Evolutionary conservation across 2,113 vertebrate genomes (phyloP).

Genomic region (Nothobranchius kuhntae): DNA sequence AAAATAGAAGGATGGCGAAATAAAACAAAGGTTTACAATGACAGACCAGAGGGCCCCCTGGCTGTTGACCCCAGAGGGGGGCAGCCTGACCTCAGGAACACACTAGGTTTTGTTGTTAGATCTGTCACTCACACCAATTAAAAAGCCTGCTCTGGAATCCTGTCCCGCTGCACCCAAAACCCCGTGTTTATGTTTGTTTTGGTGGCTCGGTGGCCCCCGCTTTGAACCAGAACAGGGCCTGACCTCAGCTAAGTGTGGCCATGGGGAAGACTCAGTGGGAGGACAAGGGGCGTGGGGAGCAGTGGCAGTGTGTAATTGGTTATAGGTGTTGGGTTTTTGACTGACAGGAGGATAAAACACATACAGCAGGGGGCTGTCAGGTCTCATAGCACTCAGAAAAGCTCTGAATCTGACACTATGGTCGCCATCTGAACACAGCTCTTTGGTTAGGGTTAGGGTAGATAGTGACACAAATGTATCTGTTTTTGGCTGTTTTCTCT

Average conservation of each 20-base stretch:
- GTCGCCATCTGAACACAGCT: neutral
- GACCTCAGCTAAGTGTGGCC: conserved; percentile 34
- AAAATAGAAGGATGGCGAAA: conserved; percentile 18
- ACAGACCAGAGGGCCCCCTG: conserved; percentile 54
- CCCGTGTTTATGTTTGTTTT: conserved; percentile 76
- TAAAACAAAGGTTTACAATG: conserved; percentile 67
- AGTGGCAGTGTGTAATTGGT: conserved; percentile 69
- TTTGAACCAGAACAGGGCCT: conserved; percentile 20
- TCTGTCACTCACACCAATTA: conserved; percentile 74
- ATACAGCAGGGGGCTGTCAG: conserved; percentile 58
- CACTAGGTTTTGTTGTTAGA: conserved; percentile 71
- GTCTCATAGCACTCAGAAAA: conserved; percentile 45
- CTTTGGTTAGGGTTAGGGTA: neutral
- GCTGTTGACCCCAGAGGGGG: conserved; percentile 50
- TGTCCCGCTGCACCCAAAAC: conserved; percentile 49
- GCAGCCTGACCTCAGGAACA: conserved; percentile 62
- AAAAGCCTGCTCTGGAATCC: conserved; percentile 59
- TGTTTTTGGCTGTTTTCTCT: neutral
- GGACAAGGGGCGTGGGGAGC: conserved; percentile 11
- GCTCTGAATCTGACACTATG: neutral
- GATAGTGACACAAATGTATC: neutral
- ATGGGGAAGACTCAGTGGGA: conserved; percentile 18
- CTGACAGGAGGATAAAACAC: conserved; percentile 59
- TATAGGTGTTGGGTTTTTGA: conserved; percentile 72
- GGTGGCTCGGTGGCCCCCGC: conserved; percentile 59